Conservation (phyloP, 2,888 invertebrate genomes). For the Tiphia femorata region DNA sequence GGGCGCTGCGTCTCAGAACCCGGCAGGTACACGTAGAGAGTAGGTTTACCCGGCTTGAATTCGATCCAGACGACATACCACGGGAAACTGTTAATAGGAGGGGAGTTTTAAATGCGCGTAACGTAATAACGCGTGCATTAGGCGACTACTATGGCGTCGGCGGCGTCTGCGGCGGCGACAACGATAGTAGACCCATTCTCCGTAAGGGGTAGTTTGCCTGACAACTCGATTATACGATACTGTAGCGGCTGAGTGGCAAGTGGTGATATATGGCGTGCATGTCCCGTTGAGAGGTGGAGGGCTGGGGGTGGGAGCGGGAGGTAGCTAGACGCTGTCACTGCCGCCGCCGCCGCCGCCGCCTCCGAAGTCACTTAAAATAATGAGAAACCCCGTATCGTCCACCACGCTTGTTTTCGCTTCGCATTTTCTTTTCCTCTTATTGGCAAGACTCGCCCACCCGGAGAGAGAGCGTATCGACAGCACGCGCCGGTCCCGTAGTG, state of each 20-base stretch:
- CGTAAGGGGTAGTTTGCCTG: conserved; percentile 61
- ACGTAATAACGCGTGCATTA: conserved; percentile 56
- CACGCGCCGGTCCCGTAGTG: not conserved
- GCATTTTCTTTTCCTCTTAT: conserved; percentile 15
- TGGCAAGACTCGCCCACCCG: conserved; percentile 6
- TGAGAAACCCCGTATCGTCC: conserved; percentile 49
- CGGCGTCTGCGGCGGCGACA: conserved; percentile 48
- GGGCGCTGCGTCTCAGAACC: too few relatives aligned
- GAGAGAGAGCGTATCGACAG: not conserved
- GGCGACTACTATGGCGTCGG: conserved; percentile 51
- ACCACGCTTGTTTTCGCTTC: conserved; percentile 24
- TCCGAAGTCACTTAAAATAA: conserved; percentile 50
- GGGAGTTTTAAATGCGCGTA: conserved; percentile 55
- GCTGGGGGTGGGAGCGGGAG: too few relatives aligned
- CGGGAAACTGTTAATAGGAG: conserved; percentile 51
- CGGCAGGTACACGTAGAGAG: conserved; percentile 1
- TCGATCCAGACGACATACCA: conserved; percentile 44
- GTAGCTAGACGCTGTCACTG: too few relatives aligned
- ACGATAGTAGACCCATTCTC: conserved; percentile 52
- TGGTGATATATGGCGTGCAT: conserved; percentile 54
- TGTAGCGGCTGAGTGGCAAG: conserved; percentile 58
- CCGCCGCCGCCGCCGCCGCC: conserved; percentile 31
- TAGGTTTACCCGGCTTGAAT: conserved; percentile 28
- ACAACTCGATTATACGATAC: conserved; percentile 62
- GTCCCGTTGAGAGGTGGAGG: too few relatives aligned